These are phyloP conservation scores for Diachasmimorpha longicaudata DNA, from an alignment of 1,140 invertebrate species.

Conservation along the genomic window DNA sequence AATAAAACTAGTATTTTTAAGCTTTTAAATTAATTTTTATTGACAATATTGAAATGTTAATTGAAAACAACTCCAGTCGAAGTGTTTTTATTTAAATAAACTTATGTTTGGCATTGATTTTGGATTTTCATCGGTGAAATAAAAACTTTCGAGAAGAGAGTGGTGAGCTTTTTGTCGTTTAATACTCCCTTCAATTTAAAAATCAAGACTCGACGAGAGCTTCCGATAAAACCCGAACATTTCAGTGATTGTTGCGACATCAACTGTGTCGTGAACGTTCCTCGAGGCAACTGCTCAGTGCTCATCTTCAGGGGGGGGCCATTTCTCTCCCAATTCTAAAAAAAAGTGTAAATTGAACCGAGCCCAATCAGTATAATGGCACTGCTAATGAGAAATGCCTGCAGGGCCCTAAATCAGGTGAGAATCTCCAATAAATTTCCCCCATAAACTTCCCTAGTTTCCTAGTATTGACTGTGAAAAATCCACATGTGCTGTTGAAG, in stretches of 20 bases:
- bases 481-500: background rate
- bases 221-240: background rate
- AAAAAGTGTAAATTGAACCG: constrained; percentile 21
- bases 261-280: background rate
- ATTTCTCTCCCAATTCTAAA: background rate
- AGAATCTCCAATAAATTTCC: constrained; percentile 3
- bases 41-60: too few species aligned
- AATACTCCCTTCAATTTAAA: too few species aligned
- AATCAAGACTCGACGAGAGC: background rate
- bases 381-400: constrained; percentile 54
- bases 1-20: too few species aligned
- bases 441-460: background rate
- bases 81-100: too few species aligned
- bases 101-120: too few species aligned
- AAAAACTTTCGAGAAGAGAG: too few species aligned
- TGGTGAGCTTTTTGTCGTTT: too few species aligned
- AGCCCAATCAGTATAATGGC: constrained; percentile 51
- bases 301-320: background rate
- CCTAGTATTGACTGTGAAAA: background rate
- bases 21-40: too few species aligned
- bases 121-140: too few species aligned
- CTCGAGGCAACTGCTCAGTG: background rate
- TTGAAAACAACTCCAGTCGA: too few species aligned
- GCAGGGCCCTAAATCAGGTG: constrained; percentile 56
- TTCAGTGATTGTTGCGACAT: constrained; percentile 3